Conservation (phyloP, 2,113 vertebrate species). For the Leptodactylus fuscus region DNA sequence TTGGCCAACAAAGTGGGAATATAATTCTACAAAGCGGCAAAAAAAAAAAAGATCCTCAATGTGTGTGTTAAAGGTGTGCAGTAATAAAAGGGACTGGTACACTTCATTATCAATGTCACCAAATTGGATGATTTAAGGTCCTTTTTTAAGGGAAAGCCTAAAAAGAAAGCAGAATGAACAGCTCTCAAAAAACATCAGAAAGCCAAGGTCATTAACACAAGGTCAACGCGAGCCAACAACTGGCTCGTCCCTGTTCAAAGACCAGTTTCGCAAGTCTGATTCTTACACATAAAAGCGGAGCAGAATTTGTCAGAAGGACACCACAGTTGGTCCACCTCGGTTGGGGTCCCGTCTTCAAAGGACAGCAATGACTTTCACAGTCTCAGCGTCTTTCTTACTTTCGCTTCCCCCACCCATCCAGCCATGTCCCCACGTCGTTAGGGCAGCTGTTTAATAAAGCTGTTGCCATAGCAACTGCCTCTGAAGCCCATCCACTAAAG, state of each 20-base stretch:
- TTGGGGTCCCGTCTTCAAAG: constrained; percentile 57
- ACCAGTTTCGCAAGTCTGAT: neutral
- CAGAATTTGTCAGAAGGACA: constrained; percentile 54
- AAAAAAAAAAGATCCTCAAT: neutral
- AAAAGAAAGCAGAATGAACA: neutral
- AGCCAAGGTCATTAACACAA: constrained; percentile 33
- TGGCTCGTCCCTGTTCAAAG: constrained; percentile 32
- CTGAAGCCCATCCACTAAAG: constrained; percentile 62
- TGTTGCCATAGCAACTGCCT: constrained; percentile 62
- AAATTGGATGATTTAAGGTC: neutral
- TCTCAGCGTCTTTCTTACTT: constrained; percentile 51
- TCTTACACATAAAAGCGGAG: constrained; percentile 39
- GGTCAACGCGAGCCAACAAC: constrained; percentile 33
- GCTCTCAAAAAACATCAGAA: neutral
- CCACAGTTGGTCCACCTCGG: constrained; percentile 45
- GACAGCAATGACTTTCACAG: constrained; percentile 51
- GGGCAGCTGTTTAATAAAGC: constrained; percentile 61
- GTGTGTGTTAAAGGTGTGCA: neutral
- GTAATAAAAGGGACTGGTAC: neutral
- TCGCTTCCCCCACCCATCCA: constrained; percentile 12
- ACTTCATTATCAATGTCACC: neutral
- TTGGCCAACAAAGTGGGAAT: constrained; percentile 1
- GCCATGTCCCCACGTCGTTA: constrained; percentile 53
- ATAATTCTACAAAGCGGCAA: too few relatives aligned
- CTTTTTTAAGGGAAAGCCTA: neutral